Percentiles rank a stretch among this genome's conserved stretches.
phyloP scores from a whole-genome alignment of 2,888 invertebrate species.

The Tigriopus californicus region DNA sequence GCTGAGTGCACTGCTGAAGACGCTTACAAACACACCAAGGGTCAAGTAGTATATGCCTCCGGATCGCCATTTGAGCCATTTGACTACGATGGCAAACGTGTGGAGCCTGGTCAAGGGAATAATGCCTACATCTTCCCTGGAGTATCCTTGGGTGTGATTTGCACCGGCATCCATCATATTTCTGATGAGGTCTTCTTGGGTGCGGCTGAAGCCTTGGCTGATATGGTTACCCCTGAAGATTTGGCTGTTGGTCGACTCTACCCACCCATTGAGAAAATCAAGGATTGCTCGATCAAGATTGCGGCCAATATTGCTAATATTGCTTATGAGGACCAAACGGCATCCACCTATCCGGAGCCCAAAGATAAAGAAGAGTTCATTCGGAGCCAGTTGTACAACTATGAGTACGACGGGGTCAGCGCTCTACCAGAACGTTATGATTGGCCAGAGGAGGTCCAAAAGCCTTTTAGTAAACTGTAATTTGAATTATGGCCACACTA shows the following conservation, averaged over 20 bases:
- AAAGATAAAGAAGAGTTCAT: constrained; percentile 33
- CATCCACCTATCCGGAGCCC: constrained; percentile 35
- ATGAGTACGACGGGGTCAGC: constrained; percentile 22
- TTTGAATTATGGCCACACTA: background rate
- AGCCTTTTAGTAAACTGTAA: background rate
- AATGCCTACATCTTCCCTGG: constrained; percentile 97
- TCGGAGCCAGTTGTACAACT: constrained; percentile 28
- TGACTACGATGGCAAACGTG: constrained; percentile 53
- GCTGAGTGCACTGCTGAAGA: constrained; percentile 99
- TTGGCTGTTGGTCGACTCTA: constrained; percentile 69
- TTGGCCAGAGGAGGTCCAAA: constrained; percentile 22
- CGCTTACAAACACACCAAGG: constrained; percentile 70
- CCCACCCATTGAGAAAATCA: constrained; percentile 65
- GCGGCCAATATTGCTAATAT: constrained; percentile 30
- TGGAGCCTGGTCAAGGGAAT: constrained; percentile 85
- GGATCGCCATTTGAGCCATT: constrained; percentile 45
- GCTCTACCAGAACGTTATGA: constrained; percentile 22
- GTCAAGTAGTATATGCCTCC: constrained; percentile 36
- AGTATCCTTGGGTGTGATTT: constrained; percentile 72
- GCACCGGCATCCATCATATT: constrained; percentile 78
- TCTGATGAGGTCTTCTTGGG: constrained; percentile 81
- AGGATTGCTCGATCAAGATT: constrained; percentile 48
- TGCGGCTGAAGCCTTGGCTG: constrained; percentile 66
- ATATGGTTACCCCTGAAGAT: constrained; percentile 58
- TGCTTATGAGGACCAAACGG: constrained; percentile 27